These are phyloP conservation scores for Cryptomyrus ogoouensis DNA, from an alignment of 2,113 vertebrate species.

Conservation along the genomic window DNA sequence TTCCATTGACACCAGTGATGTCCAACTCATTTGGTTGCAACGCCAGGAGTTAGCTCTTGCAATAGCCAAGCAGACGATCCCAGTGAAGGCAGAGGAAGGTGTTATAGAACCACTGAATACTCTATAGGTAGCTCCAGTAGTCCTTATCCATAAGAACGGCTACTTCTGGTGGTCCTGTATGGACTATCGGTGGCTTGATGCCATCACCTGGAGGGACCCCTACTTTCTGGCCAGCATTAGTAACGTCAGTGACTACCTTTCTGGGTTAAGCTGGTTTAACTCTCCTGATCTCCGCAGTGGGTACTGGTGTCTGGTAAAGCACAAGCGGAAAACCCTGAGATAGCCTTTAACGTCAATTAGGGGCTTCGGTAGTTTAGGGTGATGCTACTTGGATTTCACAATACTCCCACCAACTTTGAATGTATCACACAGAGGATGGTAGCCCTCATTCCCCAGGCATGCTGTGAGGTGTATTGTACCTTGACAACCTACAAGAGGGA, in stretches of 20 bases:
- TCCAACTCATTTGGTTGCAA: constrained; percentile 20
- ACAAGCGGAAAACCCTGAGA: too few relatives aligned
- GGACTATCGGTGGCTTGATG: background rate
- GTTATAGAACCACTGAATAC: background rate
- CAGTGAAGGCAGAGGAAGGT: background rate
- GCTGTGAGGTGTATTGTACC: too few relatives aligned
- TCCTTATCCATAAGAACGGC: background rate
- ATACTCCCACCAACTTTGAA: background rate
- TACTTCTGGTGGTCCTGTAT: background rate
- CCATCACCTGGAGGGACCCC: background rate
- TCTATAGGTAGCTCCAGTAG: background rate
- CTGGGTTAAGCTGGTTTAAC: background rate
- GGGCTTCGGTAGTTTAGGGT: too few relatives aligned
- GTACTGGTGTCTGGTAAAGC: background rate
- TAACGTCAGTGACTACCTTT: background rate
- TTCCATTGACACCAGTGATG: background rate
- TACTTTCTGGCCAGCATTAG: background rate
- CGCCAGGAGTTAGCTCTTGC: background rate
- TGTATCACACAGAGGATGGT: too few relatives aligned
- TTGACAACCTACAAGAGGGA: too few relatives aligned
- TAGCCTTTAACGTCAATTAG: too few relatives aligned
- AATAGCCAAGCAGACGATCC: background rate
- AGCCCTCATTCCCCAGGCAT: too few relatives aligned
- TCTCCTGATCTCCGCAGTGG: background rate
- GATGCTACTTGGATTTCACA: background rate